Base-by-base conservation (phyloP, 2,797 vertebrate genomes). In the Malacoctenus gilli region DNA sequence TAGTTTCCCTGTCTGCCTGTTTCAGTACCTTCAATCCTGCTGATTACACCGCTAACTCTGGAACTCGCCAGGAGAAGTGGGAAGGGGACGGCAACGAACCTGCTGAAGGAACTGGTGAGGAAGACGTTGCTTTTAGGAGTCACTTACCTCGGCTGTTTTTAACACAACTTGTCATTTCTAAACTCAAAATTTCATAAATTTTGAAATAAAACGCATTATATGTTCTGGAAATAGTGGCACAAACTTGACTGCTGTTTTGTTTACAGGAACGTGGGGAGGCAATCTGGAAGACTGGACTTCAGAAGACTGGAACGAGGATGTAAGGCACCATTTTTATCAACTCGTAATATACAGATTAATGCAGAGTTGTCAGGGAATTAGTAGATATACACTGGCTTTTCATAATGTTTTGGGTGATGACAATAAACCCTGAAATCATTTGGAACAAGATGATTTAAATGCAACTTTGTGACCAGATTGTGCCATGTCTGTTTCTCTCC, bases 271-370 rank as follows among this genome's bases (percentile, higher is more conserved):
- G 3, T 98, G 95, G 95, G 93, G 87, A 72, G 95, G 92, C 59
- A 94, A 93, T 63, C 32, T 93, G 68, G 97, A 99, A 70, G 97
- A 98, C 57, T 99, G 96, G 96, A 92, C 90, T 43, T 75, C 94
- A 34, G 97, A 99, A 73, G 97, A 99, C 61, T 99, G 96, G 96
- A 95, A 91, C 76, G 96, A 98, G 89, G 97, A 99, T 85, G 97
- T 99, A 90, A 94, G 95, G n/a, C 30, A 28, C 5, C 25, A 28
- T 28, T 9, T 28, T n/a, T n/a, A n/a, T n/a, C n/a, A n/a, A n/a
- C n/a, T n/a, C n/a, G n/a, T n/a, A n/a, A n/a, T n/a, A n/a, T n/a
- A n/a, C n/a, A n/a, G n/a, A n/a, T n/a, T n/a, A n/a, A n/a, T n/a
- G n/a, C n/a, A n/a, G n/a, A n/a, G n/a, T n/a, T n/a, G n/a, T n/a